A percentile compares a stretch with the other conserved stretches of the same genome.
Evolutionary conservation across 2,888 invertebrate species (phyloP).

Genomic region (Brachyptera putata): DNA sequence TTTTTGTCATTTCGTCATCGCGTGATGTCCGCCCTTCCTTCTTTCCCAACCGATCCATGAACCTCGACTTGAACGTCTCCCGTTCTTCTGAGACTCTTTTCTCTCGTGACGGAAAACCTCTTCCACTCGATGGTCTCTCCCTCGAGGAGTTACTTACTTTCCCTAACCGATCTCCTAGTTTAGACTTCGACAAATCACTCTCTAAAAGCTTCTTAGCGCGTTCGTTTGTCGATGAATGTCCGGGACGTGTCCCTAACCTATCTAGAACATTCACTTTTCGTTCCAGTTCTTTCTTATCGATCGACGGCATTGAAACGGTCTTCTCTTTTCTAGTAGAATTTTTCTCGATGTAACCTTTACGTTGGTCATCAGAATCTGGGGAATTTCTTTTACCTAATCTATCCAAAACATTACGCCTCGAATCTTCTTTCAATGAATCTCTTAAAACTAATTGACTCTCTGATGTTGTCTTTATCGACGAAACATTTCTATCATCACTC

Average conservation of each 20-base stretch:
- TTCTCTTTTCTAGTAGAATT: not conserved
- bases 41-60: constrained; percentile 1
- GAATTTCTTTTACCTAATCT: not conserved
- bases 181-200: not conserved
- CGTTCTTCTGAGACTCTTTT: not conserved
- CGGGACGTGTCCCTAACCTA: not conserved
- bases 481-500: no score
- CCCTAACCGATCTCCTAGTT: not conserved
- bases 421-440: not conserved
- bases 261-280: not conserved
- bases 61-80: not conserved
- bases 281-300: not conserved
- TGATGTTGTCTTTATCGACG: no score
- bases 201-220: not conserved
- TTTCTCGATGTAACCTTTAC: not conserved
- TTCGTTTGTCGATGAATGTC: not conserved
- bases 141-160: not conserved
- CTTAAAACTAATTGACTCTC: no score
- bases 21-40: not conserved
- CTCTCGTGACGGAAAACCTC: no score
- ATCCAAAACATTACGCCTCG: not conserved
- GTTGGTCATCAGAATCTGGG: not conserved
- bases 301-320: not conserved
- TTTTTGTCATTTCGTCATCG: not conserved
- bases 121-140: not conserved